Evolutionary conservation across 64 coral and sea anemone genomes (phyloP), one percentile per base, ranked within the genome.

Genomic region (Orbicella faveolata): DNA sequence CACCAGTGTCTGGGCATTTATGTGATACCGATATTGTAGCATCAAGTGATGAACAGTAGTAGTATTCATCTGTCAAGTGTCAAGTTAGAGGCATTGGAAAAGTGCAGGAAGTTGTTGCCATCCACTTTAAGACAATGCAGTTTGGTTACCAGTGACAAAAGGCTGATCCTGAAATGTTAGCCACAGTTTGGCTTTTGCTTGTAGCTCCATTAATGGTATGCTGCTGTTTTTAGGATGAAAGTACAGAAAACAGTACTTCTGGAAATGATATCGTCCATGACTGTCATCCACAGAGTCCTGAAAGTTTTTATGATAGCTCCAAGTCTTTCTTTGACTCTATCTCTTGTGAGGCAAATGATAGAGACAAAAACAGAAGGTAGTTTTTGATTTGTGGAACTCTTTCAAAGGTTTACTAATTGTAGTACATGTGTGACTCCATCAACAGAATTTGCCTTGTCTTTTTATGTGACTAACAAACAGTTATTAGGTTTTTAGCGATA

Each of bases 271-370:
- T 73, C 12, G 85, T 33, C 52, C 75, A 92, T 68, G 94, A 88
- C 36, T 48, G 44, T 48, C 68, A 81, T 44, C 21, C 79, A 78
- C 17, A 41, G n/a, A 83, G 67, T 41, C 90, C 87, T 34, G 65
- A 74, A 34, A 69, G 35, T 33, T 98, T 90, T 35, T 98, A 98
- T 86, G 88, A 98, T 63, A 95, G 90, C 78, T 79, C 68, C 14
- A 93, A 84, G 53, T 98, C 96, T 44, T 98, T 98, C 53, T 98
- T 98, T 93, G 96, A 98, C 69, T 86, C 73, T 17, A 98, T 98
- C 53, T 98, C 96, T 6, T 93, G 93, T 84, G 96, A 98, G 79
- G 90, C 96, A 53, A 93, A 93, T 55, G 93, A 94, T 67, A 95
- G 96, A 85, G 90, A 95, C 62, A 93, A 83, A 67, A 95, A 95